Base-by-base conservation (phyloP, 2,113 vertebrate species). In the Platichthys stellatus region DNA sequence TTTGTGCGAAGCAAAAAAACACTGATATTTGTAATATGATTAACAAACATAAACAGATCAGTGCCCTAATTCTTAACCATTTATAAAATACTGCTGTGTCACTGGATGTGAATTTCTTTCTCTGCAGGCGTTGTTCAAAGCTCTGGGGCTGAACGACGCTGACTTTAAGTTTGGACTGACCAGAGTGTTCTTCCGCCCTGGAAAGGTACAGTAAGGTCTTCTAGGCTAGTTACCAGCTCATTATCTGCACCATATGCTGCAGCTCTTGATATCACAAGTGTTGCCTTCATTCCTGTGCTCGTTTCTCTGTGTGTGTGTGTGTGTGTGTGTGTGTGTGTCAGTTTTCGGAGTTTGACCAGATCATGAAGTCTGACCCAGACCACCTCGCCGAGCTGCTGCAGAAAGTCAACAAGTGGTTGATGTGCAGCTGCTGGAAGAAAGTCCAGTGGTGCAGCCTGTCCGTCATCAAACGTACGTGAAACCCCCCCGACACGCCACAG, bases 301-400 rank as follows among this genome's bases (percentile, higher is more conserved):
- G 4, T 72, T 7, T 35, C 53, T 63, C 23, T 23, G 5, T 69
- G 4, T 72, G 28, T 31, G 28, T 23, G 5, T 69, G 4, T 72
- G 28, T 31, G 28, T 49, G 10, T 54, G 31, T 24, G 28, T 66
- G n/a, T 49, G 10, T 54, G 38, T 24, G 2, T 51, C 91, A 99
- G 98, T 99, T 99, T 95, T 96, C 98, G 68, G 98, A 99, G 89
- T 99, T 99, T 79, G 98, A 99, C 93, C 98, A 99, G 92, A 98
- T 99, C 86, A 99, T 99, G 98, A 99, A 97, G 92, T 99, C 98
- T 14, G 98, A 99, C 85, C 98, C 98, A 0, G 98, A 98, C 69
- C 97, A 99, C 84, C 94, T 99, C 5, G 97, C 97, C 21, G 96
- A 98, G 88, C 93, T 99, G 77, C 93, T 99, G 76, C 94, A 95